Evolutionary conservation across 2,888 invertebrate species (phyloP).

Genomic region (Mamestra brassicae): DNA sequence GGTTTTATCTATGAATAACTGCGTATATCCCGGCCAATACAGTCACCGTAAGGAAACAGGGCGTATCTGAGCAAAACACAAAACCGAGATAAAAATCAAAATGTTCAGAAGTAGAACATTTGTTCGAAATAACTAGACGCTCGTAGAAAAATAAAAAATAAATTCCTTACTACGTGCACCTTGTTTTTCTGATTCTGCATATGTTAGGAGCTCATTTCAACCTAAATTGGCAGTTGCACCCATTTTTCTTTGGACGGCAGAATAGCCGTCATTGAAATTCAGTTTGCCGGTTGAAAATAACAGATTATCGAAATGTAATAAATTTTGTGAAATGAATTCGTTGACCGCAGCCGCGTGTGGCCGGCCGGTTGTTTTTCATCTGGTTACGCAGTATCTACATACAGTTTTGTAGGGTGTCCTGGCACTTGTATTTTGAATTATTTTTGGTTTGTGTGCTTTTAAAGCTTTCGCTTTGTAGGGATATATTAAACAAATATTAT

Average conservation of each 20-base stretch:
- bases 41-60: neutral
- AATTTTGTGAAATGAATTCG: slow-evolving; percentile 82
- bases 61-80: neutral
- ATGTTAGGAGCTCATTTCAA: neutral
- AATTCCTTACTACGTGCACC: neutral
- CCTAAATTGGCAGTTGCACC: neutral
- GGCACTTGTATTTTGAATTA: slow-evolving; percentile 14
- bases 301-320: slow-evolving; percentile 83
- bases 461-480: neutral
- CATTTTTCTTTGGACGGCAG: neutral
- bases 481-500: too few relatives aligned
- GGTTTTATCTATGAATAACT: slow-evolving; percentile 63
- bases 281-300: slow-evolving; percentile 73
- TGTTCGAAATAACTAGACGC: neutral
- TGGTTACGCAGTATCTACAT: slow-evolving; percentile 60
- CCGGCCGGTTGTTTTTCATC: slow-evolving; percentile 76
- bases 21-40: slow-evolving; percentile 49
- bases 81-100: neutral
- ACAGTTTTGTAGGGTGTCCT: slow-evolving; percentile 40
- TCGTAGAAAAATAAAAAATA: neutral
- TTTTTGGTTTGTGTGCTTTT: slow-evolving; percentile 11
- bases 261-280: slow-evolving; percentile 70
- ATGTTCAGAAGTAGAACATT: neutral
- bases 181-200: neutral
- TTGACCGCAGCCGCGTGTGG: slow-evolving; percentile 81